Conservation (phyloP, 2,797 vertebrate genomes). For the Oreochromis grahami region DNA sequence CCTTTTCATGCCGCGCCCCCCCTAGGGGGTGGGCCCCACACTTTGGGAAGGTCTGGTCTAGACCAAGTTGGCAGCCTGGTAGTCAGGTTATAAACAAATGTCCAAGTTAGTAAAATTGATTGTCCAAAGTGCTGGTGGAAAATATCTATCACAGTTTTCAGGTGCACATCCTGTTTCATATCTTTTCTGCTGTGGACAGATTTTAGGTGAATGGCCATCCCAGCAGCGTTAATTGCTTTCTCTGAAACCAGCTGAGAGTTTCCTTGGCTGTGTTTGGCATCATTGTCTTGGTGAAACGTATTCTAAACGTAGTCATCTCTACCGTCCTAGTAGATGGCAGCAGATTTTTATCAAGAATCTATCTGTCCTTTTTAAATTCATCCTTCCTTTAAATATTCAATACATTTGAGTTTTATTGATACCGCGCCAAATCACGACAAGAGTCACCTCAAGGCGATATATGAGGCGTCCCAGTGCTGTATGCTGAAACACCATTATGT, state of each 20-base stretch:
- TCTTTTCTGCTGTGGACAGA: neutral
- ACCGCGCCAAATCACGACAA: neutral
- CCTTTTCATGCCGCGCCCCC: no score
- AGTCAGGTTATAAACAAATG: neutral
- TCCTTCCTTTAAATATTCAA: neutral
- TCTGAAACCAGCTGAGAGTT: neutral
- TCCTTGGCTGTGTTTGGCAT: neutral
- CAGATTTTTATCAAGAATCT: neutral
- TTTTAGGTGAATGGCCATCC: neutral
- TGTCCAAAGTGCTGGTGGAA: neutral
- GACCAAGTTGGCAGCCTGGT: neutral
- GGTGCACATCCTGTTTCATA: neutral
- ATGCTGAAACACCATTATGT: neutral
- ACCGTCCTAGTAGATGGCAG: neutral
- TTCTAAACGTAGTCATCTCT: neutral
- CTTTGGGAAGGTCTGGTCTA: no score
- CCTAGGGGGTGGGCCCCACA: no score
- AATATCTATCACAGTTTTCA: neutral
- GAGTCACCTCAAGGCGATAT: neutral
- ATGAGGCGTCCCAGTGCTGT: neutral
- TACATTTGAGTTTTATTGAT: neutral
- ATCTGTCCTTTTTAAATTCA: neutral
- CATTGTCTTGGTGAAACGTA: neutral
- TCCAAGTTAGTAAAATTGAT: neutral
- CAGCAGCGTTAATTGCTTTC: neutral